A percentile compares a stretch with the other conserved stretches of the same genome.
Conservation (phyloP, 2,888 invertebrate species). For the Eumerus sabulonum region DNA sequence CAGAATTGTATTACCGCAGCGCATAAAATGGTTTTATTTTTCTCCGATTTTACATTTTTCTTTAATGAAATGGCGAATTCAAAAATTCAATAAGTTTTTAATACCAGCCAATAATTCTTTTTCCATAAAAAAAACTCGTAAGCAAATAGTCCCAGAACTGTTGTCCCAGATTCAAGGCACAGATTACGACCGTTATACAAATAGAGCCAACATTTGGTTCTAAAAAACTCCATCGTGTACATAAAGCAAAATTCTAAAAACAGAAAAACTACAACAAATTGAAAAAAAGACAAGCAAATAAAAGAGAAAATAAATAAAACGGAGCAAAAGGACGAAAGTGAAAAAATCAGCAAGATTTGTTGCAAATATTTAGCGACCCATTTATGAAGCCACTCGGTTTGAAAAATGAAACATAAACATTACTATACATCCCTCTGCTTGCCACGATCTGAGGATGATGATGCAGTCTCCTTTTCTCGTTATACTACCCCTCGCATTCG, state of each 20-base stretch:
- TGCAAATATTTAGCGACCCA: slow-evolving; percentile 38
- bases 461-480: background rate
- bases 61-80: too few relatives aligned
- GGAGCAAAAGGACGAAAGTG: background rate
- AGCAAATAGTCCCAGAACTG: background rate
- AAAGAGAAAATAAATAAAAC: background rate
- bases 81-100: too few relatives aligned
- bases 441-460: background rate
- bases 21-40: too few relatives aligned
- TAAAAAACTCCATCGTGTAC: background rate
- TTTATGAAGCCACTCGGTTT: slow-evolving; percentile 35
- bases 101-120: too few relatives aligned
- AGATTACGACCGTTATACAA: slow-evolving; percentile 31
- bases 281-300: slow-evolving; percentile 5
- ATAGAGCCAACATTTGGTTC: slow-evolving; percentile 35
- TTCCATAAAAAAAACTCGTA: background rate
- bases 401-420: slow-evolving; percentile 43
- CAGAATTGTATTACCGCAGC: too few relatives aligned
- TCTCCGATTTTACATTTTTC: too few relatives aligned
- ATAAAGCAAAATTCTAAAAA: slow-evolving; percentile 4
- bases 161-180: slow-evolving; percentile 1
- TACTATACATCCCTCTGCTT: slow-evolving; percentile 4
- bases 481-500: background rate
- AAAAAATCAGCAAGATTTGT: slow-evolving; percentile 7
- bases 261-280: slow-evolving; percentile 5